A percentile compares a stretch with the other conserved stretches of the same genome.
These are phyloP conservation scores for Sarcoramphus papa DNA, from an alignment of 2,797 vertebrate species.

Conservation along the genomic window DNA sequence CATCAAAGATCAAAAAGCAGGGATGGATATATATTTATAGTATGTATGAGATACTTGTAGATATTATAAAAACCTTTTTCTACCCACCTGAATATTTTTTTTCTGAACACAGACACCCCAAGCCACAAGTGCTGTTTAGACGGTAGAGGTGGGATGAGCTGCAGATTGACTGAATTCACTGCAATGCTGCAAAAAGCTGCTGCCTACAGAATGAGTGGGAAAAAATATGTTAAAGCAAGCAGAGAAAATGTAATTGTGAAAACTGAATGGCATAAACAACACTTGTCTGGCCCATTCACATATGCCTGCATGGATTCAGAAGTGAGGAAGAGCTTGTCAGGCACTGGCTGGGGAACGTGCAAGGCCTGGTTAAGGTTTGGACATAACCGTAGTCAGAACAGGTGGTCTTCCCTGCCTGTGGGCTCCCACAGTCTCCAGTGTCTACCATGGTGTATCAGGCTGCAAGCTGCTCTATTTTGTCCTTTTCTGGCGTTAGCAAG, in stretches of 20 bases:
- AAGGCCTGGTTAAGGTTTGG: not conserved
- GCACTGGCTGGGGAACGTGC: not conserved
- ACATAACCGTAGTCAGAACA: fast-evolving
- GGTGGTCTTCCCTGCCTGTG: not conserved
- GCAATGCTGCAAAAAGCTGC: not conserved
- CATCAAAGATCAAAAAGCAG: not conserved
- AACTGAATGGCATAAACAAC: not conserved
- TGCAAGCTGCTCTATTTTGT: not conserved
- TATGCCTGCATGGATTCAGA: not conserved
- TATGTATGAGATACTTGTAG: not conserved
- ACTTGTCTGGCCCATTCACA: not conserved
- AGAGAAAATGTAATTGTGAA: not conserved
- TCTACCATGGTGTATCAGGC: not conserved
- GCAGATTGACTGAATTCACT: not conserved
- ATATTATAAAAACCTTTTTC: not conserved
- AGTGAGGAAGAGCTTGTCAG: not conserved
- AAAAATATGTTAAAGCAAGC: not conserved
- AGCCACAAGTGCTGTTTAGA: not conserved
- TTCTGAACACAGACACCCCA: not conserved
- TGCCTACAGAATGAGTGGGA: not conserved
- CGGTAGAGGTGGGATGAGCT: not conserved
- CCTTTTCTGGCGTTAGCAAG: not conserved
- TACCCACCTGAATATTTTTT: not conserved
- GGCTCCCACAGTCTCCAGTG: not conserved
- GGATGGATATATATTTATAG: not conserved